phyloP scores from a whole-genome alignment of 1,140 invertebrate species.

The Rhynchophorus ferrugineus region DNA sequence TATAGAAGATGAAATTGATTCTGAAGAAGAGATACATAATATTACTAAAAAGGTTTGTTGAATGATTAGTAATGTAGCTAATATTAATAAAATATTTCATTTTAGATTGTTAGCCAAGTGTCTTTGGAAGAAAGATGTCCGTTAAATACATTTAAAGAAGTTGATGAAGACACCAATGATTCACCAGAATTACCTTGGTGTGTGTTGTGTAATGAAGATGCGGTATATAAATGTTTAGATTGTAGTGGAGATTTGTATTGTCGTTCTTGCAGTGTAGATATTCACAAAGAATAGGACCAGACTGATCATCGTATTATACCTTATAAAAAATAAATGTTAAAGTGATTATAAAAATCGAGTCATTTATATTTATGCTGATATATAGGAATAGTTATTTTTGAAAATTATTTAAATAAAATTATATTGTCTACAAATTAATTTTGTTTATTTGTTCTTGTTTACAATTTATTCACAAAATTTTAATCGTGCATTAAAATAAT shows the following conservation, averaged over 20 bases:
- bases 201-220: slow-evolving; percentile 70
- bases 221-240: slow-evolving; percentile 55
- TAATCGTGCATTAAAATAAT: no score
- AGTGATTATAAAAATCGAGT: no score
- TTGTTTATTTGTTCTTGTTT: no score
- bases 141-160: slow-evolving; percentile 3
- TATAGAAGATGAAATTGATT: slow-evolving; percentile 39
- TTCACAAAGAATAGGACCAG: slow-evolving; percentile 41
- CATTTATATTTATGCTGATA: no score
- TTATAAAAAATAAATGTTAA: no score
- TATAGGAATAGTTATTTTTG: no score
- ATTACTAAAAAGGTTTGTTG: slow-evolving; percentile 36
- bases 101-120: slow-evolving; percentile 38
- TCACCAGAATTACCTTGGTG: slow-evolving; percentile 63
- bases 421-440: no score
- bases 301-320: slow-evolving; percentile 35
- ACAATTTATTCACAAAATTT: no score
- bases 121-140: slow-evolving; percentile 34
- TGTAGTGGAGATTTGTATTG: slow-evolving; percentile 69
- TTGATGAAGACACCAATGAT: slow-evolving; percentile 22
- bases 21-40: slow-evolving; percentile 42
- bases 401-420: no score
- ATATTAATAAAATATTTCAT: no score
- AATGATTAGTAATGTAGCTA: no score
- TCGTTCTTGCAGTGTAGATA: slow-evolving; percentile 53